Evolutionary conservation across 2,113 vertebrate species (phyloP).

Genomic region (Sceloporus undulatus): DNA sequence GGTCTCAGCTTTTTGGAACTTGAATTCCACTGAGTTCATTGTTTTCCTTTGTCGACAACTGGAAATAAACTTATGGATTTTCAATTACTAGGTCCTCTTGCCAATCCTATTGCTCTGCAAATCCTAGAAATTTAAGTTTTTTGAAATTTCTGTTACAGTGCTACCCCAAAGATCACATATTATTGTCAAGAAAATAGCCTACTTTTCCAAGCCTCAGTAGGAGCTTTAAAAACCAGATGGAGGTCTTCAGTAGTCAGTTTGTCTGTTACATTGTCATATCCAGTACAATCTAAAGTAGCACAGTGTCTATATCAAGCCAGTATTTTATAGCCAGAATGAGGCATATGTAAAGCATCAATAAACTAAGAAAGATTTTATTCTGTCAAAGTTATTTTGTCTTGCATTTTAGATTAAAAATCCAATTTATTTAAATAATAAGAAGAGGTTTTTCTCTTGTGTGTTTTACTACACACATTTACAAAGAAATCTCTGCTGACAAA

Average conservation of each 20-base stretch:
- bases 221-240: neutral
- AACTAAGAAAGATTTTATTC: conserved; percentile 28
- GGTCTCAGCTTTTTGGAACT: no score
- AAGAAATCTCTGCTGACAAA: no score
- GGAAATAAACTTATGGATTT: no score
- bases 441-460: no score
- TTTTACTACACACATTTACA: no score
- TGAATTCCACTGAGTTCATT: no score
- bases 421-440: conserved; percentile 23
- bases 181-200: neutral
- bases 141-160: no score
- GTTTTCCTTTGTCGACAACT: no score
- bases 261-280: neutral
- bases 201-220: conserved; percentile 4
- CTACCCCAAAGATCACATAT: neutral
- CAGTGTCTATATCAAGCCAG: conserved; percentile 15
- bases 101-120: no score
- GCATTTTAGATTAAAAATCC: conserved; percentile 35
- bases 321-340: conserved; percentile 15
- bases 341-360: conserved; percentile 38
- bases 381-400: conserved; percentile 33
- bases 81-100: no score
- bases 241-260: neutral
- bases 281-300: conserved; percentile 20
- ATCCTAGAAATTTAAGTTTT: no score